Evolutionary conservation across 2,888 invertebrate species (phyloP), one percentile per base, ranked within the genome.

Genomic region (Acheta domesticus): DNA sequence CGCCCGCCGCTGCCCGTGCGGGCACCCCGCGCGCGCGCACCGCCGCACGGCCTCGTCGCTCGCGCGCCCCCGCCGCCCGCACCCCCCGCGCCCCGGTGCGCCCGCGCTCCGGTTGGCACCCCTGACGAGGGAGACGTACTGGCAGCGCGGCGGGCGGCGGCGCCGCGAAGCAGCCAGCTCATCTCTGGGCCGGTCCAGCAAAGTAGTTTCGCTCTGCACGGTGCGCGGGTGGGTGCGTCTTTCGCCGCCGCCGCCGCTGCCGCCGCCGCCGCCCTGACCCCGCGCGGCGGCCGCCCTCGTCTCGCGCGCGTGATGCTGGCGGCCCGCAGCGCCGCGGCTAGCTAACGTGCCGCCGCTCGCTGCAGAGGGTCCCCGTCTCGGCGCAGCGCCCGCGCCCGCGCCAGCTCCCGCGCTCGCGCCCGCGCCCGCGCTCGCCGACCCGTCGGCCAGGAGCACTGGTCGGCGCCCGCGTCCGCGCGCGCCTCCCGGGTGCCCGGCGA

Each of bases 91-190:
- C 19, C 16, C n/a, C 48, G 19, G n/a, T 48, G 21, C 48, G 48
- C 48, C 48, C 48, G 62, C 62, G 62, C 62, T 62, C 62, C 16
- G 14, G 62, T 62, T 62, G 62, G 62, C 62, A 62, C 62, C 62
- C 62, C 62, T 62, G 62, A 62, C 62, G 62, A 62, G 62, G 62
- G 62, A 62, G 62, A 62, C 62, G 62, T n/a, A 62, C 62, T n/a
- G 62, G 62, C 62, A 62, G 62, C 62, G 62, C 62, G 62, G 62
- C 62, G 62, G 62, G 62, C 62, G 62, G 62, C 62, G 16, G 62
- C 62, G n/a, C 62, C 62, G 62, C 62, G 62, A 62, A 62, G 62
- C 62, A 62, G 62, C n/a, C 62, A 62, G 62, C 62, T 62, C 62
- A 62, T 62, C 62, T 62, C 62, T 62, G 62, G 62, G 62, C n/a